These are phyloP conservation scores for Drosophila lowei DNA, from an alignment of 1,140 invertebrate genomes.

Conservation along the genomic window DNA sequence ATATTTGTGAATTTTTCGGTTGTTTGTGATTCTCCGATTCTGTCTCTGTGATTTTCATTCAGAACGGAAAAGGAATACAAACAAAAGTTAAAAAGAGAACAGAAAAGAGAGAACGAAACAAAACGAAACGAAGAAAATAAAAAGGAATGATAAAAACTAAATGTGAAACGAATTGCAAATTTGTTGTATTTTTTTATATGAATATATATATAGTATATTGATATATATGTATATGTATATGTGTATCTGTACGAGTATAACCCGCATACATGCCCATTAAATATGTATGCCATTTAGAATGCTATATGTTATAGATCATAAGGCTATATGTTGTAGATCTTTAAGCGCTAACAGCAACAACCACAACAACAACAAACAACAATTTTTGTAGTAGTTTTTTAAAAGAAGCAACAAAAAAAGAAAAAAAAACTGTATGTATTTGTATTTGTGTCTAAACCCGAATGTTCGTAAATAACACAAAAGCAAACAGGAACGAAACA, in stretches of 20 bases:
- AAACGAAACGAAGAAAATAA: constrained; percentile 2
- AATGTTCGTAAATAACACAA: constrained; percentile 75
- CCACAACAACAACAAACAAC: constrained; percentile 39
- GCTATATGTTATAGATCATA: constrained; percentile 69
- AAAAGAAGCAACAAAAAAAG: constrained; percentile 29
- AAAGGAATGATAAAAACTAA: constrained; percentile 45
- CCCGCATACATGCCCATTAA: constrained; percentile 41
- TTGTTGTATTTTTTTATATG: constrained; percentile 80
- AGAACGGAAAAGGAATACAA: no score
- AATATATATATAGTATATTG: constrained; percentile 42
- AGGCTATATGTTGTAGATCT: constrained; percentile 69
- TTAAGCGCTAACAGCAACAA: constrained; percentile 69
- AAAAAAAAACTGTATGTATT: constrained; percentile 57
- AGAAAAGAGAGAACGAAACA: constrained; percentile 21
- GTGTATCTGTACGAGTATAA: constrained; percentile 12
- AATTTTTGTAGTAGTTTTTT: constrained; percentile 74
- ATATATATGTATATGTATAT: constrained; percentile 37
- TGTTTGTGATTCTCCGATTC: constrained; percentile 8
- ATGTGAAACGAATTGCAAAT: constrained; percentile 74
- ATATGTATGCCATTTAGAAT: constrained; percentile 48
- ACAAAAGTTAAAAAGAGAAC: constrained; percentile 29
- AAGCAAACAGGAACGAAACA: constrained; percentile 42
- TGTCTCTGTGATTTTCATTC: constrained; percentile 16
- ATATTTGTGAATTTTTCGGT: constrained; percentile 46
- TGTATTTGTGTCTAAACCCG: constrained; percentile 75